Evolutionary conservation across 2,113 vertebrate species (phyloP).

Genomic region (Indri indri): DNA sequence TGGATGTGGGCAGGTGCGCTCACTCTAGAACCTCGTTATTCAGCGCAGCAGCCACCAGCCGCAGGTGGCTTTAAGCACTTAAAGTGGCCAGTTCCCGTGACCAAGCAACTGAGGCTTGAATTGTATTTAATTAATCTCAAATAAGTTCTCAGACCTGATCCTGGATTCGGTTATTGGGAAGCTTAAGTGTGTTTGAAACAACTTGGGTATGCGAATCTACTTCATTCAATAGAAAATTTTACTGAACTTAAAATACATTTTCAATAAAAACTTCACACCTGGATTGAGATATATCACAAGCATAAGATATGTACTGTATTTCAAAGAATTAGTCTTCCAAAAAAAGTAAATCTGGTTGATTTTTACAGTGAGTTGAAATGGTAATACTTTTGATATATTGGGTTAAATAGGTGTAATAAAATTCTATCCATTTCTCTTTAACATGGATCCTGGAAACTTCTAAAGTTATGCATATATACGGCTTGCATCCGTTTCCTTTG

Average conservation of each 20-base stretch:
- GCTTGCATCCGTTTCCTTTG: too few species aligned
- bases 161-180: background rate
- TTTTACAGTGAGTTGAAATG: background rate
- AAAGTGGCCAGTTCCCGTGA: too few species aligned
- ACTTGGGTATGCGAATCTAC: background rate
- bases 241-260: background rate
- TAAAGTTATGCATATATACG: fast-evolving
- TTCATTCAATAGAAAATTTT: background rate
- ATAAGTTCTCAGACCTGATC: background rate
- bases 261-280: background rate
- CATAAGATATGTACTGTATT: background rate
- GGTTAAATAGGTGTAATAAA: background rate
- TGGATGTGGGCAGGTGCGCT: fast-evolving
- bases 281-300: background rate
- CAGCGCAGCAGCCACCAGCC: fast-evolving
- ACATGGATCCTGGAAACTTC: background rate
- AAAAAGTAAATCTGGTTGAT: background rate
- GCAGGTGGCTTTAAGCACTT: fast-evolving
- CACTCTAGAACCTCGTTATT: fast-evolving
- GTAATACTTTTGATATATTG: background rate
- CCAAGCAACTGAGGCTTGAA: background rate
- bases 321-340: background rate
- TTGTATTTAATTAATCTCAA: background rate
- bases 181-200: background rate
- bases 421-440: background rate